Conservation (phyloP, 2,113 vertebrate genomes). For the Cariama cristata region DNA sequence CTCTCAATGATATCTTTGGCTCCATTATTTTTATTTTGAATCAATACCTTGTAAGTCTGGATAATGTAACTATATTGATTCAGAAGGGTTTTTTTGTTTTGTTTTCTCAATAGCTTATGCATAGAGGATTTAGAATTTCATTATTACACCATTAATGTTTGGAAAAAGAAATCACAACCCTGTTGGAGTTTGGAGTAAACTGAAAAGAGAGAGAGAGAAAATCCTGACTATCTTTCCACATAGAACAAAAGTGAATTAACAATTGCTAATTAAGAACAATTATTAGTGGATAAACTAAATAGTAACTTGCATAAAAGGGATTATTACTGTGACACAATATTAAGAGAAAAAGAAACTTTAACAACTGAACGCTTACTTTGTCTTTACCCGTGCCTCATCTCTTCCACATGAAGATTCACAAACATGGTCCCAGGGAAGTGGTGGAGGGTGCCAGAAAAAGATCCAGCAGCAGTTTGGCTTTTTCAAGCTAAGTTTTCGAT, state of each 20-base stretch:
- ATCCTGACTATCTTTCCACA: not conserved
- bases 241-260: not conserved
- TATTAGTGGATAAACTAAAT: not conserved
- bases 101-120: not conserved
- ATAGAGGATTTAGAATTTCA: not conserved
- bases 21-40: not conserved
- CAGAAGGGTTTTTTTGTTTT: not conserved
- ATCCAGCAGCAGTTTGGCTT: not conserved
- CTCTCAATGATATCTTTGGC: not conserved
- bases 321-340: not conserved
- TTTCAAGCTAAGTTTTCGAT: not conserved
- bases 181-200: not conserved
- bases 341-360: not conserved
- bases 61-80: not conserved
- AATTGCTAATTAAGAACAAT: not conserved
- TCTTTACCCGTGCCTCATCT: not conserved
- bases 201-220: not conserved
- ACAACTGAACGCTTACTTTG: not conserved
- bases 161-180: not conserved
- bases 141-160: not conserved
- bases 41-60: not conserved
- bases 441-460: not conserved
- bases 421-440: not conserved
- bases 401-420: not conserved
- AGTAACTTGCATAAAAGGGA: not conserved